Percentiles rank a stretch among this genome's conserved stretches.
phyloP scores from a whole-genome alignment of 1,140 invertebrate genomes.

The Drosophila willistoni region DNA sequence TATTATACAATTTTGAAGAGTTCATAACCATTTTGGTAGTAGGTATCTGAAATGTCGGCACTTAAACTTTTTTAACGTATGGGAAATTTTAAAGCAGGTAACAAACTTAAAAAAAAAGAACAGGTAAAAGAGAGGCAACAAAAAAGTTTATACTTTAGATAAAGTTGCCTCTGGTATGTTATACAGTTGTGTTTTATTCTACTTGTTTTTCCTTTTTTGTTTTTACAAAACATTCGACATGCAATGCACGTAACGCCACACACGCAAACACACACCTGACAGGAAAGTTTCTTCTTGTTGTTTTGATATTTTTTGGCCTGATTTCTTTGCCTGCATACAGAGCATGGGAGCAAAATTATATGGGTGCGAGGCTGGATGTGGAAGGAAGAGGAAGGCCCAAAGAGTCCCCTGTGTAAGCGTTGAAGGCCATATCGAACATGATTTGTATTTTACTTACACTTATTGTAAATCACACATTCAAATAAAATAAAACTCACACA shows the following conservation, averaged over 20 bases:
- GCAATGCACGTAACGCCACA: conserved; percentile 22
- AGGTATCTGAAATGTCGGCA: neutral
- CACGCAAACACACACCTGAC: conserved; percentile 13
- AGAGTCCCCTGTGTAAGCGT: conserved; percentile 11
- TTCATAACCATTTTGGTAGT: neutral
- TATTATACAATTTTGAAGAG: no score
- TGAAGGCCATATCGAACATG: conserved; percentile 21
- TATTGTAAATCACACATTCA: conserved; percentile 17
- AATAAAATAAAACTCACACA: conserved; percentile 20
- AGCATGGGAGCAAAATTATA: no score
- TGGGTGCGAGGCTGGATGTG: neutral
- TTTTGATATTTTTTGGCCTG: conserved; percentile 24
- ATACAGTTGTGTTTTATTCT: conserved; percentile 6
- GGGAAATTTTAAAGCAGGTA: conserved; percentile 16
- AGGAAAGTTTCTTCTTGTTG: conserved; percentile 17
- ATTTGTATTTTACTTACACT: conserved; percentile 25
- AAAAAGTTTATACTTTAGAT: conserved; percentile 27
- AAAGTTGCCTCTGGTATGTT: conserved; percentile 20
- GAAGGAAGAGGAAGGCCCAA: neutral
- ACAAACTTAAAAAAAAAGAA: conserved; percentile 9
- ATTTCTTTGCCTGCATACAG: neutral
- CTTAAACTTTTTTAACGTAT: neutral
- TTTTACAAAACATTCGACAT: conserved; percentile 24
- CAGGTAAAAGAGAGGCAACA: neutral
- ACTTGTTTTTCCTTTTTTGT: neutral